phyloP scores from a whole-genome alignment of 1,140 invertebrate genomes.

The Uloborus diversus region DNA sequence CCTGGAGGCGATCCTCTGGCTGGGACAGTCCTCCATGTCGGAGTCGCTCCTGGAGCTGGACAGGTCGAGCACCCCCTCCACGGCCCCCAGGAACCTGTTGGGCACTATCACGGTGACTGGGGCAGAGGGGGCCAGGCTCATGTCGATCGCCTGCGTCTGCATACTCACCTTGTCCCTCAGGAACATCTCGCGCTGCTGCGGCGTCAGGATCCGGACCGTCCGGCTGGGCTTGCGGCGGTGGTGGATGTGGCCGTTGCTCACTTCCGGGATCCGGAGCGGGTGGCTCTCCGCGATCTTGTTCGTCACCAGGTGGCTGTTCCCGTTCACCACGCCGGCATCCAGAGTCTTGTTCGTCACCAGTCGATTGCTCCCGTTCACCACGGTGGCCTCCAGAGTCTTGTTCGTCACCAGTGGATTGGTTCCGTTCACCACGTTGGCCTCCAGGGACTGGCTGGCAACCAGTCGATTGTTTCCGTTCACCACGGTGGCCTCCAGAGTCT shows the following conservation, averaged over 20 bases:
- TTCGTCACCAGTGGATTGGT: too few species aligned
- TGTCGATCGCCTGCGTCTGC: conserved; percentile 60
- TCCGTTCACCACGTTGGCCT: too few species aligned
- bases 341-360: too few species aligned
- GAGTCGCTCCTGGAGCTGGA: conserved; percentile 72
- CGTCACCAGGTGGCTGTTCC: too few species aligned
- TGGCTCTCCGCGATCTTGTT: too few species aligned
- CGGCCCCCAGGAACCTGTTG: conserved; percentile 17
- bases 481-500: too few species aligned
- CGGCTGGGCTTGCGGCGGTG: conserved; percentile 58
- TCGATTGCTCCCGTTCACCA: too few species aligned
- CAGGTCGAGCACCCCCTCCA: conserved; percentile 59
- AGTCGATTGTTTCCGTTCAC: too few species aligned
- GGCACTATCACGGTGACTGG: conserved; percentile 25
- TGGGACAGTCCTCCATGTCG: conserved; percentile 71
- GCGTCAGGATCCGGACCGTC: conserved; percentile 59
- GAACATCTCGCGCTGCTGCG: conserved; percentile 58
- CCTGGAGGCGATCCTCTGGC: conserved; percentile 13
- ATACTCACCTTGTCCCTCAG: conserved; percentile 52
- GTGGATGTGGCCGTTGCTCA: conserved; percentile 12
- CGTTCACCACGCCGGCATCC: too few species aligned
- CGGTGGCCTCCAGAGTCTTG: too few species aligned
- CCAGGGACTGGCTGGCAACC: too few species aligned
- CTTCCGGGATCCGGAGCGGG: too few species aligned
- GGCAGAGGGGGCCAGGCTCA: conserved; percentile 57